Evolutionary conservation across 2,888 invertebrate genomes (phyloP), one percentile per base, ranked within the genome.

Genomic region (Phania funesta): DNA sequence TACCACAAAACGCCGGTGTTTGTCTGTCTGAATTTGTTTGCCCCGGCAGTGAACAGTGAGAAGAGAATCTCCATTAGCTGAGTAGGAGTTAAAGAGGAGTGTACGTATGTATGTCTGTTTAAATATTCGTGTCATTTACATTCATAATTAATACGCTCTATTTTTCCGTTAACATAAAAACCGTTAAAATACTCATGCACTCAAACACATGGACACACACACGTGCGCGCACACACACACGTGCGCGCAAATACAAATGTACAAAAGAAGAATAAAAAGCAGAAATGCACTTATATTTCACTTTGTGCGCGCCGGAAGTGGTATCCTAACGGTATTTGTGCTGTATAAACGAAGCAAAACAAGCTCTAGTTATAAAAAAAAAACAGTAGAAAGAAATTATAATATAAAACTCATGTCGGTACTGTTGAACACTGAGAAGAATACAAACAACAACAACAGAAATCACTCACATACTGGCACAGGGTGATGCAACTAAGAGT

Each of bases 71-170:
- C 26, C 56, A 73, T 35, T 48, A 24, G 44, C 64, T 44, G 38
- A 38, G 48, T 18, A 54, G 73, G 35, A 74, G 62, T 52, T 74
- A 18, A 46, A 46, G 26, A 35, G 46, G 18, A 74, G 73, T 64
- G 52, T 64, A 62, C 67, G 54, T 74, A 44, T 64, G 52, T 64
- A 62, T 73, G 54, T 74, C 35, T 68, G 62, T 71, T 77, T 68
- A 68, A 74, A 70, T 64, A 78, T 70, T 82, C 82, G 70, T 82
- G 82, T 82, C 80, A 83, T 84, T 83, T 84, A 79, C 83, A 83
- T 84, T 83, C 83, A 84, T 84, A 84, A 84, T 81, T 84, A 83
- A 84, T 84, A 80, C 83, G 74, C 82, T 82, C 82, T 58, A 82
- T 82, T 82, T 82, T 82, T 70, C 52, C 77, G 52, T 82, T 82